Base-by-base conservation (phyloP, 2,888 invertebrate genomes). In the Nebria salina region DNA sequence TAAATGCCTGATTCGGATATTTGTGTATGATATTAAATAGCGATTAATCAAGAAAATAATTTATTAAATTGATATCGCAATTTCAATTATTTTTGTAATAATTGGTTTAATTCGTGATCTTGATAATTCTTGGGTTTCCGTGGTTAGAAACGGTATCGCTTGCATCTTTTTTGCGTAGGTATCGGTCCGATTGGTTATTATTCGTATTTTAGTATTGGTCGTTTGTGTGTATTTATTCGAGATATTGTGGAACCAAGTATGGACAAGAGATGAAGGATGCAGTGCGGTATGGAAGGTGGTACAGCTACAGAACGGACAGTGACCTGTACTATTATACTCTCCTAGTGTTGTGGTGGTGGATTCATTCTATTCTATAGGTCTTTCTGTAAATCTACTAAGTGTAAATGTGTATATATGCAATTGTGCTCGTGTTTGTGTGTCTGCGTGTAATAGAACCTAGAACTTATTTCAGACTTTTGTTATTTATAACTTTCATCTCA, bases 291-390 rank as follows among this genome's bases (percentile, higher is more conserved):
- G 70, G 70, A 25, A 34, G 70, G 70, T 20, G 54, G 54, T 54
- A 54, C 54, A 54, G 54, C 54, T 13, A 79, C 74, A 79, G 75
- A 79, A 79, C 79, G 79, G 79, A 79, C 79, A 79, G 74, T 79
- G 79, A 79, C 79, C 79, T 66, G 79, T 43, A 74, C 79, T 68
- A 41, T 54, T 54, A 54, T 54, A 54, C 54, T 54, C 7, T 54
- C 13, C 54, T 13, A 54, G 54, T 43, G 15, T 70, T 54, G 54
- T 54, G 13, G 54, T 54, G 13, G 68, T 68, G 13, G 68, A 13
- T 68, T 34, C 34, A 70, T 70, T 70, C 70, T 70, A 25, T 25
- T 26, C 70, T 70, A 4, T 70, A 11, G 26, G 7, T 70, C n/a
- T 70, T 25, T 70, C 11, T 70, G 70, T 70, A 54, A 54, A 25